Evolutionary conservation across 2,797 vertebrate genomes (phyloP), one percentile per base, ranked within the genome.

Genomic region (Gadopsis bispinosus): DNA sequence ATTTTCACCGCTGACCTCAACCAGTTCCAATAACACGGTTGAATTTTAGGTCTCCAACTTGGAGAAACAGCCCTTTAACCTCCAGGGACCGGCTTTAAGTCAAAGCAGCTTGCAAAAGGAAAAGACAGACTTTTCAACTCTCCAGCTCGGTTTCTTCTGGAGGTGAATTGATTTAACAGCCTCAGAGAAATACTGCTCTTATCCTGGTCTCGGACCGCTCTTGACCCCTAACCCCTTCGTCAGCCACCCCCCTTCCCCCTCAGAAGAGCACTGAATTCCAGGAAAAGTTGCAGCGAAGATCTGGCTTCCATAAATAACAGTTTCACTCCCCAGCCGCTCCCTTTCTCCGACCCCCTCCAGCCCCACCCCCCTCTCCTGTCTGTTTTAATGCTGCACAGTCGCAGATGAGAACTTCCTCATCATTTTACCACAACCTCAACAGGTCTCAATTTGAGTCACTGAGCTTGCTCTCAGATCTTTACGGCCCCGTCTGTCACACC

Each of bases 251-350:
- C 48, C 29, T 35, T 0, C 2, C 37, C 69, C 71, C 71, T 77
- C 66, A 84, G 78, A 88, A 76, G 41, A 71, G 65, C 79, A 80
- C 61, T 3, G 1, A 86, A 93, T 95, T 95, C 94, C 91, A 92
- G 85, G 92, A 94, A 93, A 95, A 90, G 81, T 86, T 93, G 81
- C 78, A 92, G 86, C 70, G 64, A 87, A 91, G 79, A 87, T 87
- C 83, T 92, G 83, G 80, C 79, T 76, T 87, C 83, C 67, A 94
- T 94, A 94, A 95, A 95, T 95, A 92, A 93, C 86, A 70, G 53
- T 45, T 87, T 55, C 69, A 74, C 85, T 91, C 86, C 75, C 68
- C n/a, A 67, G 83, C 70, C 47, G 60, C 75, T 89, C 89, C 92
- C 90, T 81, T 83, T 85, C 50, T 60, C 64, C n/a, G 33, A 83